Evolutionary conservation across 2,888 invertebrate genomes (phyloP).

Genomic region (Cerastoderma edule): DNA sequence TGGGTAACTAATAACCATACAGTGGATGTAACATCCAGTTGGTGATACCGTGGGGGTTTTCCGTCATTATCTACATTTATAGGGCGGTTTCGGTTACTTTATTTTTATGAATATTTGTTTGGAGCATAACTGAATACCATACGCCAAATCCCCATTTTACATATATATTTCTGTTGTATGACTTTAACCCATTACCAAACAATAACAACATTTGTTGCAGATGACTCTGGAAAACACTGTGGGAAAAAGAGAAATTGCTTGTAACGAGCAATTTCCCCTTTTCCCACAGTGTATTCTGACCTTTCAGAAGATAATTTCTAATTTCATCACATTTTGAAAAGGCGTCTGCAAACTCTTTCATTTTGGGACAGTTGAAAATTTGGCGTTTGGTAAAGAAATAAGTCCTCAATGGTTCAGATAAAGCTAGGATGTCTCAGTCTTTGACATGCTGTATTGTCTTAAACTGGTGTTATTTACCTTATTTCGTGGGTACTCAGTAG

Average conservation of each 20-base stretch:
- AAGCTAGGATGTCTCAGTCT: neutral
- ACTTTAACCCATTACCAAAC: neutral
- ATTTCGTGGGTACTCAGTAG: neutral
- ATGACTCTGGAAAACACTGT: conserved; percentile 9
- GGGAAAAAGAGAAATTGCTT: conserved; percentile 3
- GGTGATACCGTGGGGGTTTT: no score
- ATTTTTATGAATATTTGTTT: no score
- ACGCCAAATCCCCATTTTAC: neutral
- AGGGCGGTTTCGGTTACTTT: no score
- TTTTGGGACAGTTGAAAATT: neutral
- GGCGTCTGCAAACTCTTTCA: neutral
- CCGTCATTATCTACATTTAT: no score
- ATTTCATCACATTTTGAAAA: neutral
- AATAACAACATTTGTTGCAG: no score
- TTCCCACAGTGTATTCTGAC: conserved; percentile 4
- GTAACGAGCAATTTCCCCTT: conserved; percentile 4
- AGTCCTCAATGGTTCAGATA: no score
- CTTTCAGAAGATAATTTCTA: neutral
- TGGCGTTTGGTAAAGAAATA: neutral
- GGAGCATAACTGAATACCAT: neutral
- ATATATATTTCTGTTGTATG: neutral
- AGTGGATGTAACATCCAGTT: no score
- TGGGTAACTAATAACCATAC: no score
- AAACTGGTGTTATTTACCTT: neutral
- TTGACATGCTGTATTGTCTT: neutral